Evolutionary conservation across 2,113 vertebrate species (phyloP), one percentile per base, ranked within the genome.

Genomic region (Etheostoma spectabile): DNA sequence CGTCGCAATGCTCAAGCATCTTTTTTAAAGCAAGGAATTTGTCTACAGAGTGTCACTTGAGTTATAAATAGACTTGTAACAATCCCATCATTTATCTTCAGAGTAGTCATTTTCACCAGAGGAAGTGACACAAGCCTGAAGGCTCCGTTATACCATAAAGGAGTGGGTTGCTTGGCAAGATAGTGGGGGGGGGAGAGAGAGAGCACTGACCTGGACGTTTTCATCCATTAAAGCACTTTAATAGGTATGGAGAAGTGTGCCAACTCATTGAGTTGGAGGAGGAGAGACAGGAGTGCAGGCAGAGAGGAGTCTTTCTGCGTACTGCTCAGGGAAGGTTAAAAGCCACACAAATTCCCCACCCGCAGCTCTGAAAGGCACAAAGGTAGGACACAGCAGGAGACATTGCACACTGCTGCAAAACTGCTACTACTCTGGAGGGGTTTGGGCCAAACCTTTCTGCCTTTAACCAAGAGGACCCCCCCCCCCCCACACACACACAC

Each of bases 331-430:
- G 56, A 82, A 92, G 93, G 92, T 94, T 94, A 95, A 94, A 95
- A 94, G 89, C 74, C 91, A 92, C 86, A 90, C 83, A 92, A 92
- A 93, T 88, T 94, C 90, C 89, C 91, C 89, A 92, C 88, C 82
- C 86, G 92, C 90, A 78, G 84, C 88, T 89, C 71, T 73, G 79
- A 90, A 86, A 89, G 38, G 77, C 87, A 94, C 84, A 94, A 93
- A 94, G 87, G 86, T 91, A 72, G 80, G 65, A 52, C 83, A 63
- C 92, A 82, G 93, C 89, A 55, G 89, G 94, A 83, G 80, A 61
- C 48, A 30, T 21, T 45, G 71, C 78, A 82, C 73, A 85, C 82
- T 78, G 79, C 83, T 80, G 52, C 57, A 84, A 90, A 86, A 75
- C 48, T 18, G 52, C 71, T 78, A 45, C 80, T 71, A 45, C 80